Base-by-base conservation (phyloP, 1,140 invertebrate genomes). In the Trialeurodes vaporariorum region DNA sequence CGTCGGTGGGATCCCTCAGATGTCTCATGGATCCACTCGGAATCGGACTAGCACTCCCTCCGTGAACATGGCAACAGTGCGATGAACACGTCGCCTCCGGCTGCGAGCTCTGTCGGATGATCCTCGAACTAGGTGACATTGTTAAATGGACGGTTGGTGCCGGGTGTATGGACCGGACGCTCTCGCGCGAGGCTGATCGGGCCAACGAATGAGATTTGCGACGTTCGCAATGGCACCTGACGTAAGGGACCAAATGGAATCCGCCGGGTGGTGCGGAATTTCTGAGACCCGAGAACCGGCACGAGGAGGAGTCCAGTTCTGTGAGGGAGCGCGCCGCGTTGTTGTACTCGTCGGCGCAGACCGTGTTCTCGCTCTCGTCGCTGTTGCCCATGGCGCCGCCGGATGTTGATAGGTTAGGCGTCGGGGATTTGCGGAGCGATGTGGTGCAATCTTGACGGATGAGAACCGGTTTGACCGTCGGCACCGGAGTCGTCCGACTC, bases 91-190 rank as follows among this genome's bases (percentile, higher is more conserved):
- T 71, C 74, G 76, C 86, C 79, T 94, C 92, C 60, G 92, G 92
- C 76, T 95, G 92, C 17, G 91, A 94, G 77, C 92, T 93, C 80
- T 95, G 92, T 21, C 92, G 83, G 74, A 94, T 92, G 73, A 93
- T 93, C 72, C 89, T 82, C 21, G 85, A 83, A 71, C 80, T 83
- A 60, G 86, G 85, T 65, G 88, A 84, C 23, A 86, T 83, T 21
- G 86, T 88, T 59, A 90, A 81, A 49, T 90, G 79, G 61, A 90
- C 83, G 17, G 87, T 84, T 25, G 87, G 87, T 67, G 86, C 71
- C 62, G 58, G 68, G 22, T 67, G 67, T 84, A 76, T 83, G 84
- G 73, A 86, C 69, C 85, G 82, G 60, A 88, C 82, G 72, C 86
- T 87, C 71, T 89, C 86, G 74, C 70, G 79, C 73, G 73, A 81